These are phyloP conservation scores for Sitta carolinensis DNA, from an alignment of 2,797 vertebrate species.

Conservation along the genomic window DNA sequence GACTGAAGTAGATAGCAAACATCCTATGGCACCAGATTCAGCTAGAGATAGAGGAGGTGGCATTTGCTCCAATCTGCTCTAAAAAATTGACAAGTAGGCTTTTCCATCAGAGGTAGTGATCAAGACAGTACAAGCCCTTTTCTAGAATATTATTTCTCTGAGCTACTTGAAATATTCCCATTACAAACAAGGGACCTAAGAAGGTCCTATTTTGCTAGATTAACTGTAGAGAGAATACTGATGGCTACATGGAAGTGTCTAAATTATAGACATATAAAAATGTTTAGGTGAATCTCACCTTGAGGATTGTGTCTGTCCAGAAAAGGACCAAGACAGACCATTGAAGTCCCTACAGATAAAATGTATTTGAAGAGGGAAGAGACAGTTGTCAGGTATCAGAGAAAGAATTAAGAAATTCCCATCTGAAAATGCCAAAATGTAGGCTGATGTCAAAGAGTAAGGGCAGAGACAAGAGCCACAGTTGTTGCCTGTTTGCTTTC, in stretches of 20 bases:
- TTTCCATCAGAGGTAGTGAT: background rate
- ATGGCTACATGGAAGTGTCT: background rate
- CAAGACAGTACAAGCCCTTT: background rate
- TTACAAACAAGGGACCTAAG: background rate
- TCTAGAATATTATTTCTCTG: background rate
- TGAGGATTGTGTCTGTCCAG: background rate
- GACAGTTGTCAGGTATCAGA: background rate
- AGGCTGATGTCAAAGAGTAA: background rate
- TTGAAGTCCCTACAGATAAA: background rate
- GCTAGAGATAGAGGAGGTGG: background rate
- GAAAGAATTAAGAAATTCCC: background rate
- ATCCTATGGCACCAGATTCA: background rate
- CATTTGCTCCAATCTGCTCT: background rate
- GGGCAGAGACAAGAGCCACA: background rate
- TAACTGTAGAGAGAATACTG: background rate
- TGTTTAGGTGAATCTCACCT: background rate
- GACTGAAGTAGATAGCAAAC: background rate
- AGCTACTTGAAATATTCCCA: background rate
- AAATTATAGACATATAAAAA: background rate
- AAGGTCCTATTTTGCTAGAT: background rate
- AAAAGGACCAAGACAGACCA: background rate
- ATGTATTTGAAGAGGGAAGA: background rate
- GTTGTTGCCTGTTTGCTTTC: background rate
- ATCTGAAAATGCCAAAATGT: background rate
- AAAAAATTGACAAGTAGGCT: background rate